Base-by-base conservation (phyloP, 2,888 invertebrate genomes). In the Macrosiphum euphorbiae region DNA sequence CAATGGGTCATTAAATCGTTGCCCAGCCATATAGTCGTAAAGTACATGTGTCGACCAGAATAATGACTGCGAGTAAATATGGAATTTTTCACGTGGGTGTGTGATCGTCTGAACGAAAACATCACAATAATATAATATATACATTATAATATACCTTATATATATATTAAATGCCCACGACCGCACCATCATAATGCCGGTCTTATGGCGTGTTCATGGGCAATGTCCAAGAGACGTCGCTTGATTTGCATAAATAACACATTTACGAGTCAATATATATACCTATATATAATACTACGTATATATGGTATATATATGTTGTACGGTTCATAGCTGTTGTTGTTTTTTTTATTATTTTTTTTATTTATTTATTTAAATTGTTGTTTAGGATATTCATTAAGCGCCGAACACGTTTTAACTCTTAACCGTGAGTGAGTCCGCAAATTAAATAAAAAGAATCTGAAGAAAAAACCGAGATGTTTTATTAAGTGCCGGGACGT, bases 31-130 rank as follows among this genome's bases (percentile, higher is more conserved):
- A 88, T 28, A 61, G 35, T 50, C 85, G 58, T 89, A 90, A 86
- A 90, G 78, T 35, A 90, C 94, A 90, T 52, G 94, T 94, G 94
- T 94, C 86, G 94, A 90, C 94, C 94, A 44, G 86, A 61, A 94
- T 94, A 90, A 94, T 86, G 90, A 90, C 92, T 61, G 88, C 7
- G 92, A 90, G 93, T 90, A 94, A 90, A 94, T 94, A 90, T 90
- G 94, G 94, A 94, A 94, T 94, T 90, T 90, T 94, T 94, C 86
- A 94, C 94, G 94, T 94, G 94, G 94, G 94, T 35, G 94, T 94
- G 94, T 90, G 94, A 94, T 67, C 41, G 90, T 94, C 86, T n/a
- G 85, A 94, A 94, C 94, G 94, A 94, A 94, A 94, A 94, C 93
- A 93, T 90, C 88, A 93, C 47, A 67, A 88, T 58, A 91, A 55